Base-by-base conservation (phyloP, 2,797 vertebrate species). In the Mormyrus hasselquistii region DNA sequence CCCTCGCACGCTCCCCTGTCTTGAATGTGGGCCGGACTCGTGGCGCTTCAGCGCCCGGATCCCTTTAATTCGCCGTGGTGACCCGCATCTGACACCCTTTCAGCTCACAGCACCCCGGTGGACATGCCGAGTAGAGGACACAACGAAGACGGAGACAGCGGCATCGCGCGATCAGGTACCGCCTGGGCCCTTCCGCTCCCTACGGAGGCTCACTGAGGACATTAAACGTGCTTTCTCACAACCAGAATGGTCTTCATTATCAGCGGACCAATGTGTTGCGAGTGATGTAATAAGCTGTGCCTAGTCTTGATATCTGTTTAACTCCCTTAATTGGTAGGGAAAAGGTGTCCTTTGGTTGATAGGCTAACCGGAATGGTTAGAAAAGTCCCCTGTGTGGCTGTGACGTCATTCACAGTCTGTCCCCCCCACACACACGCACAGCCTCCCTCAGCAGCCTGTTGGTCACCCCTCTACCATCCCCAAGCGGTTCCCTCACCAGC, bases 41-140 rank as follows among this genome's bases (percentile, higher is more conserved):
- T 76, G 12, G 19, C 44, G 16, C 14, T 5, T 6, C 34, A 0
- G 19, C n/a, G 22, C 9, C 12, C 12, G 29, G 1, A 16, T 16
- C 25, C 0, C 34, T 38, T 6, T 38, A 6, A 38, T 16, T 34
- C 4, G 0, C 12, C 34, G 14, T 1, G 38, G 12, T 88, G 7
- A 88, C 25, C 88, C 14, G 1, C 16, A 22, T 73, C 8, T 41
- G 9, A 25, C 10, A 4, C 19, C 90, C 92, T 79, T 87, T 50
- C 90, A 97, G 97, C 96, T 9, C 96, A 97, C 90, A 97, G 97
- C 94, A 97, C 96, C 0, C 97, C 97, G 9, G 97, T 97, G 65
- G 97, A 97, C 90, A 97, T 97, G 97, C 97, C 97, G 1, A 97
- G 97, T 90, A 93, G 97, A 94, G 97, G 96, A 50, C 96, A 96